Conservation (phyloP, 37 sponge, comb jelly and placozoan species). For the Lycopodina hypogea region DNA sequence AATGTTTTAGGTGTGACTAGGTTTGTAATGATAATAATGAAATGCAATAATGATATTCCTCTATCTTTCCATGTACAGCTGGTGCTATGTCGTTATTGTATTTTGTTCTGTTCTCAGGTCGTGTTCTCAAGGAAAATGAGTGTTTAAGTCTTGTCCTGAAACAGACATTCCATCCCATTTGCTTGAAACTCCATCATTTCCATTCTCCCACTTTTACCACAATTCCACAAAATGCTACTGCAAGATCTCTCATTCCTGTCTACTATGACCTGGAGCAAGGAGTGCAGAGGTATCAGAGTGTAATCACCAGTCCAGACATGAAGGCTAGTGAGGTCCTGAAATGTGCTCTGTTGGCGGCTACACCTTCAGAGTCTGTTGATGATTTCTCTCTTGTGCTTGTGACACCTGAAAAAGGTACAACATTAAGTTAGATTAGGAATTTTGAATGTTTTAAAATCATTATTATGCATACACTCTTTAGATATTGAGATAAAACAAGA, state of each 20-base stretch:
- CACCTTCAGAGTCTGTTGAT: constrained; percentile 3
- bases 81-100: neutral
- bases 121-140: neutral
- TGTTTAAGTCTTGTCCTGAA: neutral
- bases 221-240: too few species aligned
- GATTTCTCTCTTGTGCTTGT: constrained; percentile 22
- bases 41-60: too few species aligned
- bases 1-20: too few species aligned
- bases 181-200: too few species aligned
- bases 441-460: neutral
- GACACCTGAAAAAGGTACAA: constrained; percentile 13
- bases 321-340: constrained; percentile 29
- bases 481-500: constrained; percentile 18
- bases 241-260: constrained; percentile 53
- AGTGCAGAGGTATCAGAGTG: constrained; percentile 43
- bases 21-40: too few species aligned
- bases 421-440: neutral
- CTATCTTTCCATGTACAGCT: too few species aligned
- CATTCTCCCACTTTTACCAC: too few species aligned
- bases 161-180: neutral
- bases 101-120: neutral
- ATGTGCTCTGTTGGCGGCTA: constrained; percentile 1
- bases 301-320: constrained; percentile 47
- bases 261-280: constrained; percentile 23
- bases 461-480: constrained; percentile 16